Percentiles rank a stretch among this genome's conserved stretches.
Evolutionary conservation across 2,888 invertebrate species (phyloP).

Genomic region (Fragum whitleyi): DNA sequence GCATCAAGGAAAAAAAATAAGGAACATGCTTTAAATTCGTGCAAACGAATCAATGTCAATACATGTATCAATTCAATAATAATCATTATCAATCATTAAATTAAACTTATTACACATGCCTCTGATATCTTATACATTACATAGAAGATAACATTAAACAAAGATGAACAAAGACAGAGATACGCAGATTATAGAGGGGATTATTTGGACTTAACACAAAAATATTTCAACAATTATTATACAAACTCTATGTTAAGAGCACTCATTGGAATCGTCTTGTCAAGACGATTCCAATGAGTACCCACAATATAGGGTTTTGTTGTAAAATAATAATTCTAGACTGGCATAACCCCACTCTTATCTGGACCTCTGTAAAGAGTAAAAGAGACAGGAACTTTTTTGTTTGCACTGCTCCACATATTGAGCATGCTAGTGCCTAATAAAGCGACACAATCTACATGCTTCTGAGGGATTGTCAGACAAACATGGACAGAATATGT

Average conservation of each 20-base stretch:
- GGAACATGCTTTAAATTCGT: constrained; percentile 86
- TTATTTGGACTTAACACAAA: no score
- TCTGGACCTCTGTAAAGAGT: no score
- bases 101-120: constrained; percentile 58
- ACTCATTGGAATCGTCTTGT: no score
- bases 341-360: no score
- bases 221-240: no score
- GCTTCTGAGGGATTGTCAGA: constrained; percentile 42
- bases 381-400: constrained; percentile 51
- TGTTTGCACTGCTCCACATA: constrained; percentile 54
- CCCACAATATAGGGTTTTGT: no score
- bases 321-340: no score
- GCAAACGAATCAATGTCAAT: constrained; percentile 78
- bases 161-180: constrained; percentile 54
- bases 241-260: no score
- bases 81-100: constrained; percentile 63
- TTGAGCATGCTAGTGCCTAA: constrained; percentile 68
- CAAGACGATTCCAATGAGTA: no score
- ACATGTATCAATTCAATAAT: constrained; percentile 66
- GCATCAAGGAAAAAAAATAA: constrained; percentile 89
- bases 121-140: constrained; percentile 48
- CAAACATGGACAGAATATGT: constrained; percentile 30
- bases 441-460: constrained; percentile 67
- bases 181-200: no score
- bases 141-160: constrained; percentile 59